Base-by-base conservation (phyloP, 2,888 invertebrate species). In the Synergus umbraculus region DNA sequence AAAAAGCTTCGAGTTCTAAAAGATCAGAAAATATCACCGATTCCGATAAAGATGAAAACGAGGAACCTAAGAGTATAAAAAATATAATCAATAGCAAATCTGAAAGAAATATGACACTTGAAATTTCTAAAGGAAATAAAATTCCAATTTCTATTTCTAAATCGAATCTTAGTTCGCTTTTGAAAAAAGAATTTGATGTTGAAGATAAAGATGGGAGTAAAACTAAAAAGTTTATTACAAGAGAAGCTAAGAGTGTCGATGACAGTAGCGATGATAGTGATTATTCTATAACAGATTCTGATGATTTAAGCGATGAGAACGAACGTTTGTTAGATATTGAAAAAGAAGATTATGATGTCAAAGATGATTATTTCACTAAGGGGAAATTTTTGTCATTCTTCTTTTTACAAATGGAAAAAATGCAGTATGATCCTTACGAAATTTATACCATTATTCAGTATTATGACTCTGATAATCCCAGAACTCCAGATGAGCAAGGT, bases 351-450 rank as follows among this genome's bases (percentile, higher is more conserved):
- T 83, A 78, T 79, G 82, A 83, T 78, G 83, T 88, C 41, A 88
- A 86, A 81, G 88, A 90, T 80, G 87, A 90, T 54, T 91, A 91
- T 82, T 91, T 89, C 82, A 91, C 90, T 58, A 89, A 84, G 44
- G 91, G 91, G 67, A 91, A 91, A 86, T 91, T 88, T 84, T 84
- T 90, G 44, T 86, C 89, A 54, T 89, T 89, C 84, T 91, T 91
- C 85, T 89, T 91, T 82, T 82, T 91, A 83, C 87, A 88, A 87
- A 90, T 91, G 89, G 91, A 91, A 85, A 87, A 87, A 81, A 90
- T 90, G 80, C 85, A 76, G 58, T 90, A 90, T 84, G 84, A 90
- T 87, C 90, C 91, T 43, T 79, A 79, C 49, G 89, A 90, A 1
- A 87, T 89, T 83, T 90, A 91, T 84, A 84, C 82, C 81, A 89